Evolutionary conservation across 2,888 invertebrate species (phyloP).

Genomic region (Ferrisia virgata): DNA sequence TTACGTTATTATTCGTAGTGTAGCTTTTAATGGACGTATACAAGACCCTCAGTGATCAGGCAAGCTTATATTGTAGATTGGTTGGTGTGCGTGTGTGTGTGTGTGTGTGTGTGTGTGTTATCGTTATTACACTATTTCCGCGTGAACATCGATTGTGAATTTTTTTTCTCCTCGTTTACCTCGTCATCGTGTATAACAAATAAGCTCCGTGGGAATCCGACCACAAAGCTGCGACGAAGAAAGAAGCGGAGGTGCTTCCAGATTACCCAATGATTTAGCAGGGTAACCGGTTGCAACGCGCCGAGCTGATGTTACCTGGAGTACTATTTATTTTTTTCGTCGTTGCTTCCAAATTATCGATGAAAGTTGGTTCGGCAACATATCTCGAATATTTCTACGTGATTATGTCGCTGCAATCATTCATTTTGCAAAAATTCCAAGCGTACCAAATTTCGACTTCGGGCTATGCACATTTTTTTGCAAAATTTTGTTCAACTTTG

Average conservation of each 20-base stretch:
- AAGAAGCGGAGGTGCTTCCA: background rate
- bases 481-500: too few species aligned
- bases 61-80: too few species aligned
- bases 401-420: too few species aligned
- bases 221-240: background rate
- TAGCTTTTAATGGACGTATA: too few species aligned
- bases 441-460: too few species aligned
- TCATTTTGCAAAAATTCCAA: too few species aligned
- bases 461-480: too few species aligned
- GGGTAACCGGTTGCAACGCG: background rate
- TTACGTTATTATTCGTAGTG: too few species aligned
- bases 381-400: too few species aligned
- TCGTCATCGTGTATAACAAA: background rate
- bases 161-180: background rate
- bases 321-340: background rate
- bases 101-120: background rate
- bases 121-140: conserved; percentile 12
- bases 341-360: background rate
- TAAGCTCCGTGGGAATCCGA: background rate
- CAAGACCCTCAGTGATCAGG: too few species aligned
- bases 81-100: background rate
- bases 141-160: background rate
- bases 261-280: background rate
- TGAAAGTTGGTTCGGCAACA: too few species aligned
- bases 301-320: background rate